These are phyloP conservation scores for Escarpia spicata DNA, from an alignment of 2,888 invertebrate genomes.

Conservation along the genomic window DNA sequence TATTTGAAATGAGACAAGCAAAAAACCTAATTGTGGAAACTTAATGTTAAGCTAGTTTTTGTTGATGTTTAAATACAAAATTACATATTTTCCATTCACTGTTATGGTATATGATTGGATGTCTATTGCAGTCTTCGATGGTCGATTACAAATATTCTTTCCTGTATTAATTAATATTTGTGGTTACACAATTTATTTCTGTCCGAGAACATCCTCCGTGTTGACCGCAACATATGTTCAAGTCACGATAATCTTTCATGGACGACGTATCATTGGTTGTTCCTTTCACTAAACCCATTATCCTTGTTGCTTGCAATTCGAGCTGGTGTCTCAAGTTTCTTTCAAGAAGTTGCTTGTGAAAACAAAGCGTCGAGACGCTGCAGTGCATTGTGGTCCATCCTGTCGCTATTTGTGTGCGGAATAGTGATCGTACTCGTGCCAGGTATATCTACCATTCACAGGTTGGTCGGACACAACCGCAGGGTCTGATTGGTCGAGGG, in stretches of 20 bases:
- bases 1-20: too few species aligned
- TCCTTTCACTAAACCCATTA: background rate
- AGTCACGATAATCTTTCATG: background rate
- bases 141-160: background rate
- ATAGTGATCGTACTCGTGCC: background rate
- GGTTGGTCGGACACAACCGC: background rate
- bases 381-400: background rate
- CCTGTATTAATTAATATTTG: background rate
- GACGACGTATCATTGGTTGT: background rate
- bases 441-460: background rate
- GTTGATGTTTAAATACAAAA: too few species aligned
- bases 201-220: background rate
- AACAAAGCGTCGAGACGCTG: background rate
- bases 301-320: background rate
- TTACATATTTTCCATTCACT: too few species aligned
- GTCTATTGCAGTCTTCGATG: too few species aligned
- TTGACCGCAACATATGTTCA: background rate
- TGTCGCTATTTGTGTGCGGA: background rate
- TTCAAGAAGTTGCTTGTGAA: background rate
- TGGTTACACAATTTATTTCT: background rate
- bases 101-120: too few species aligned
- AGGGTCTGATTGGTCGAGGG: background rate
- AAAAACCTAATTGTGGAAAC: too few species aligned
- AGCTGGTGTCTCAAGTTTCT: background rate
- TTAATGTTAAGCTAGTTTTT: too few species aligned